Percentiles rank a stretch among this genome's conserved stretches.
Evolutionary conservation across 2,888 invertebrate species (phyloP).

Genomic region (Leistus spinibarbis): DNA sequence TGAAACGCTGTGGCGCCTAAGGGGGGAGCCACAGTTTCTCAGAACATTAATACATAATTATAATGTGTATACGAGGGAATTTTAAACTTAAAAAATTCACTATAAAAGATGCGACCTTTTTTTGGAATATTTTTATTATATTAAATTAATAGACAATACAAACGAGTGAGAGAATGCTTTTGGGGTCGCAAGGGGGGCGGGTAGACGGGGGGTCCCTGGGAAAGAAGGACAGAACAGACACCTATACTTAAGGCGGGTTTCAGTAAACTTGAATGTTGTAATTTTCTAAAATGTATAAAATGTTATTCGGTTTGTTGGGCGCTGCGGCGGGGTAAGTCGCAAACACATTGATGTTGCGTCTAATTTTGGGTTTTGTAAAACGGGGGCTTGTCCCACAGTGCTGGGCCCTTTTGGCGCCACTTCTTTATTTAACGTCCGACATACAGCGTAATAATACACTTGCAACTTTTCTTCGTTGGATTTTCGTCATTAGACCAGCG

Average conservation of each 20-base stretch:
- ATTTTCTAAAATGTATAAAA: slow-evolving; percentile 53
- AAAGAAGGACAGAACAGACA: slow-evolving; percentile 13
- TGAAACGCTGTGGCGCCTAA: not conserved
- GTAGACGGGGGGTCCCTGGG: not conserved
- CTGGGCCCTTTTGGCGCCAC: slow-evolving; percentile 23
- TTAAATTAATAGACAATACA: slow-evolving; percentile 10
- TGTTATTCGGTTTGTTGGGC: slow-evolving; percentile 45
- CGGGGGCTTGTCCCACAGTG: not conserved
- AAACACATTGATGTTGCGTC: slow-evolving; percentile 12
- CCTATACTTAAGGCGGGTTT: slow-evolving; percentile 46
- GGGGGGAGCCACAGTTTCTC: slow-evolving; percentile 1
- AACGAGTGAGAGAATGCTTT: not conserved
- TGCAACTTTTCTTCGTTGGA: not conserved
- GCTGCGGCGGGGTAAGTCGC: not conserved
- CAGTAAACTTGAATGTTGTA: slow-evolving; percentile 48
- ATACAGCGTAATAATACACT: slow-evolving; percentile 5
- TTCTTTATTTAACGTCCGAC: slow-evolving; percentile 15
- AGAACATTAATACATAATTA: slow-evolving; percentile 11
- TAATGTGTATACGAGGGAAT: not conserved
- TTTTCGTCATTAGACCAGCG: not conserved
- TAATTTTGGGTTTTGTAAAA: slow-evolving; percentile 29
- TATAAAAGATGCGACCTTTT: slow-evolving; percentile 13
- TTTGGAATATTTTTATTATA: slow-evolving; percentile 34
- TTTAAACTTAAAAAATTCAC: slow-evolving; percentile 19
- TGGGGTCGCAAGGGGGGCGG: not conserved